phyloP scores from a whole-genome alignment of 2,888 invertebrate genomes.

The Ctena decussata region DNA sequence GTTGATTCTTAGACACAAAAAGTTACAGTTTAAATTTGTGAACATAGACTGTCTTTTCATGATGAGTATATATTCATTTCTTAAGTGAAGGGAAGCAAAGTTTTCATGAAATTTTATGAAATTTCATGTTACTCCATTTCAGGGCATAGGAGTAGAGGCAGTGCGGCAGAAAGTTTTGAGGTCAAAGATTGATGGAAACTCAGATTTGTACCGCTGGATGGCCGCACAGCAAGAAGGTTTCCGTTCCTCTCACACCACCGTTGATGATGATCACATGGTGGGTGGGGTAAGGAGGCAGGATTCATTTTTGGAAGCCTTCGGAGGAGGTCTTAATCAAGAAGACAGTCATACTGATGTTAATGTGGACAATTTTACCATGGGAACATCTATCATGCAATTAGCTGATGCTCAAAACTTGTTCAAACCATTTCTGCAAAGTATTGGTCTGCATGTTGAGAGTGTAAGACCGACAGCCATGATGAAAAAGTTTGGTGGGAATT shows the following conservation, averaged over 20 bases:
- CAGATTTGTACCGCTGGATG: conserved; percentile 97
- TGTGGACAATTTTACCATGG: conserved; percentile 78
- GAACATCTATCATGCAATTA: conserved; percentile 88
- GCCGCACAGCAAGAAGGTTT: conserved; percentile 93
- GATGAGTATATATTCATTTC: too few species aligned
- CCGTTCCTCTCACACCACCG: conserved; percentile 69
- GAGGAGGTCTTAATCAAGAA: conserved; percentile 84
- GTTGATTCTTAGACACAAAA: too few species aligned
- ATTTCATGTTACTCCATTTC: too few species aligned
- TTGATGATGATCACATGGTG: conserved; percentile 73
- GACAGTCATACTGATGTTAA: conserved; percentile 81
- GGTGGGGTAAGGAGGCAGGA: conserved; percentile 80
- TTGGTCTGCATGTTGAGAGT: conserved; percentile 92
- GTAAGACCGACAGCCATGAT: conserved; percentile 90
- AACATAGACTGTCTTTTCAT: too few species aligned
- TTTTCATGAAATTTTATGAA: too few species aligned
- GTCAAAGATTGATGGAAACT: conserved; percentile 88
- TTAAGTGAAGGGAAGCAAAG: too few species aligned
- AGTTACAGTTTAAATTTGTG: too few species aligned
- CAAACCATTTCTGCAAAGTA: conserved; percentile 95
- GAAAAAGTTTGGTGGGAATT: conserved; percentile 95
- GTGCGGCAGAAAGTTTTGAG: conserved; percentile 39
- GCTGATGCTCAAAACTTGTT: conserved; percentile 93
- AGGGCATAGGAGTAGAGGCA: conserved; percentile 11
- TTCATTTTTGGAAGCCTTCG: conserved; percentile 82